Conservation (phyloP, 2,888 invertebrate genomes). For the Priocnemis perturbator region DNA sequence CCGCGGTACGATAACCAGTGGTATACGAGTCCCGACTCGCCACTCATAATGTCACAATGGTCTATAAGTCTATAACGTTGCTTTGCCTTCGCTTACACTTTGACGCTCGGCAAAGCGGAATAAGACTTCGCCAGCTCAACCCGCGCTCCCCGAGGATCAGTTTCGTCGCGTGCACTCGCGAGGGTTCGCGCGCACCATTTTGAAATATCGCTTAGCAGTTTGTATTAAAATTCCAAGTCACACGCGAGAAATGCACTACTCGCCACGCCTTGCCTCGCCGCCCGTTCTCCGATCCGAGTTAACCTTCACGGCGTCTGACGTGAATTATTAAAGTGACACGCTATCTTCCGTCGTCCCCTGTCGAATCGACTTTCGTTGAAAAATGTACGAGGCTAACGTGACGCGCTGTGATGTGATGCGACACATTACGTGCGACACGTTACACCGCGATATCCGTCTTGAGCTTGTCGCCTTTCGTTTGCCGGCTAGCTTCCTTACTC, state of each 20-base stretch:
- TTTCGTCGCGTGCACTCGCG: neutral
- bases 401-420: neutral
- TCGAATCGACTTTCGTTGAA: conserved; percentile 21
- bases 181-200: conserved; percentile 14
- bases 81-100: too few relatives aligned
- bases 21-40: too few relatives aligned
- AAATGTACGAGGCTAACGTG: conserved; percentile 24
- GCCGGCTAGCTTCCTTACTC: neutral
- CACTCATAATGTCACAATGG: too few relatives aligned
- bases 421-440: conserved; percentile 5
- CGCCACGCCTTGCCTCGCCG: neutral
- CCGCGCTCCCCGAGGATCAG: neutral
- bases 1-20: too few relatives aligned
- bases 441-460: neutral
- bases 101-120: too few relatives aligned
- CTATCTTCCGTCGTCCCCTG: neutral
- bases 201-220: conserved; percentile 21
- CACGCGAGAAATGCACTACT: conserved; percentile 6
- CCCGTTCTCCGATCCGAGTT: neutral
- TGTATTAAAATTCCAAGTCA: conserved; percentile 30
- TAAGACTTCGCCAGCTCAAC: neutral
- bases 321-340: conserved; percentile 34
- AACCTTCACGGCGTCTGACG: conserved; percentile 6
- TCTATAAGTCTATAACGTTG: too few relatives aligned
- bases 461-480: neutral